phyloP scores from a whole-genome alignment of 2,888 invertebrate species.

The Stenurella melanura region DNA sequence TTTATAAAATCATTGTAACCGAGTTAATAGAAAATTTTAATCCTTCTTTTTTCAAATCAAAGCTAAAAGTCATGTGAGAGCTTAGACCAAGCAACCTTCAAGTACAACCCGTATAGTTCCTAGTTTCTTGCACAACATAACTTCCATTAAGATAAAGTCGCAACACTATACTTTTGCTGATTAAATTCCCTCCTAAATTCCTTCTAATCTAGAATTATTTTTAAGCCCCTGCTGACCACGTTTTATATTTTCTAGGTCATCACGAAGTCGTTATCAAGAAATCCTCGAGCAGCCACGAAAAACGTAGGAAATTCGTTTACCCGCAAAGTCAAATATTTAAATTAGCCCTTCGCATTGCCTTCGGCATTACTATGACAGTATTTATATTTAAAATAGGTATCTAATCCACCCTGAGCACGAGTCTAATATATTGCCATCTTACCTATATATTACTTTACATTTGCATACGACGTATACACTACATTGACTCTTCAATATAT shows the following conservation, averaged over 20 bases:
- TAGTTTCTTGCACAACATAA: neutral
- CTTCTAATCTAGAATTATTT: neutral
- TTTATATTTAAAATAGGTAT: slow-evolving; percentile 4
- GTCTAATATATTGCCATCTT: slow-evolving; percentile 12
- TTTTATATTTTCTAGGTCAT: neutral
- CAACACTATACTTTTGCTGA: neutral
- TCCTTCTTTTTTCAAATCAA: too few relatives aligned
- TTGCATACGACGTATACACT: slow-evolving; percentile 25
- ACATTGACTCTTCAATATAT: slow-evolving; percentile 25
- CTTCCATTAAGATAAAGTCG: neutral
- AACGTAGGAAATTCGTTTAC: neutral
- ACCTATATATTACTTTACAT: slow-evolving; percentile 25
- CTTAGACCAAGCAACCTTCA: too few relatives aligned
- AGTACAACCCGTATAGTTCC: too few relatives aligned
- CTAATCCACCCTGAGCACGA: neutral
- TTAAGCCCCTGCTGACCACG: neutral
- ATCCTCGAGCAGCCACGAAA: slow-evolving; percentile 7
- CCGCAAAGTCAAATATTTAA: neutral
- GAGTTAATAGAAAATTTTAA: too few relatives aligned
- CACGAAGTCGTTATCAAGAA: neutral
- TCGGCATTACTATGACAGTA: neutral
- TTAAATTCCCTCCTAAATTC: neutral
- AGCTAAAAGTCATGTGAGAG: too few relatives aligned
- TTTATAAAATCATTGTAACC: too few relatives aligned
- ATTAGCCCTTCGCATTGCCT: neutral